Base-by-base conservation (phyloP, 1,140 invertebrate genomes). In the Cataglyphis hispanica region DNA sequence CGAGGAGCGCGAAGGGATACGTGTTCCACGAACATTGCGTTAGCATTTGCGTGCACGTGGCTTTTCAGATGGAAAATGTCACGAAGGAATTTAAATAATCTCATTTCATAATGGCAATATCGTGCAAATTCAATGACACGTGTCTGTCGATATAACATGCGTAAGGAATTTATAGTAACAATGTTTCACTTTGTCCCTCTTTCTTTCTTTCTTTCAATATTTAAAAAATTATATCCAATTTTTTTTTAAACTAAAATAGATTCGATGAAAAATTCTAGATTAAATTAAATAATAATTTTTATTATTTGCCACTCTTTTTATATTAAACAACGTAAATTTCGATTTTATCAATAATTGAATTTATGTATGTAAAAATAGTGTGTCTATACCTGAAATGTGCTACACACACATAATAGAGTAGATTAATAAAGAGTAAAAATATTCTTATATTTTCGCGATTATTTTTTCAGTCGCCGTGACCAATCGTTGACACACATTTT, bases 31-130 rank as follows among this genome's bases (percentile, higher is more conserved):
- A 43, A 10, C 16, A 50, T 50, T 6, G 66, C 53, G 11, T 83
- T 74, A 25, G 37, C 27, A 46, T 81, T 40, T 40, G 22, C 64
- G 31, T 43, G 67, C 53, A n/a, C 31, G 25, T 56, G 6, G 43
- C 10, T n/a, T 50, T 19, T 25, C 0, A 53, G 0, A 53, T 16
- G 13, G 31, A 19, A 7, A 43, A 27, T 8, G 19, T 34, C 11
- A 5, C 37, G 31, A 46, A 50, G 6, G 25, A 77, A 69, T 69
- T n/a, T 31, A 58, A 58, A 80, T 25, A 80, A 58, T 50, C 16
- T 19, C 75, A 34, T 34, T 46, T 11, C 27, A n/a, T 27, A 37
- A 67, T n/a, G 5, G 56, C n/a, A 7, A 58, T 19, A 19, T 50
- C 13, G 46, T 50, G 25, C 31, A 53, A 34, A 50, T 40, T 16